A percentile compares a stretch with the other conserved stretches of the same genome.
These are phyloP conservation scores for Abrostola tripartita DNA, from an alignment of 2,888 invertebrate genomes.

Conservation along the genomic window DNA sequence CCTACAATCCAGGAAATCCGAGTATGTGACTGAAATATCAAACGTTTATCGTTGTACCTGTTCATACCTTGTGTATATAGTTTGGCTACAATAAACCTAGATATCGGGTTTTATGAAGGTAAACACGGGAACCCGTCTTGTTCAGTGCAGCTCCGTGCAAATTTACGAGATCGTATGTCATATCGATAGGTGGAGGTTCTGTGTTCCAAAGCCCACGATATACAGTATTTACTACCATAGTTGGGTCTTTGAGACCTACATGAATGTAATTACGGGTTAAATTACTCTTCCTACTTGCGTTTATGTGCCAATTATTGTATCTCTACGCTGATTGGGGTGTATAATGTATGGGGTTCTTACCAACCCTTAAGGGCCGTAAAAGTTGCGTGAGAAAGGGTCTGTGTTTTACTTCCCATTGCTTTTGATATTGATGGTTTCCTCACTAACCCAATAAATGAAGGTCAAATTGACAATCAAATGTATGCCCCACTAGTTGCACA, in stretches of 20 bases:
- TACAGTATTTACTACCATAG: conserved; percentile 26
- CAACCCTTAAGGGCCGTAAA: conserved; percentile 1
- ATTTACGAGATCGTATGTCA: conserved; percentile 55
- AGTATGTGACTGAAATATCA: conserved; percentile 11
- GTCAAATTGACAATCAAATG: no score
- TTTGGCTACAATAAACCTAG: conserved; percentile 22
- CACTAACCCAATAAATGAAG: not conserved
- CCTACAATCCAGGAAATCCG: conserved; percentile 9
- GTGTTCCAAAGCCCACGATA: conserved; percentile 27
- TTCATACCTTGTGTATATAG: not conserved
- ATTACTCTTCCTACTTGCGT: conserved; percentile 10
- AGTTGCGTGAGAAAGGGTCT: not conserved
- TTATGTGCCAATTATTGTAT: conserved; percentile 13
- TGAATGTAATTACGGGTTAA: conserved; percentile 30
- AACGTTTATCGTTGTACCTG: conserved; percentile 5
- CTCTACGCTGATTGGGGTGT: conserved; percentile 21
- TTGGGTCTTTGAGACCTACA: conserved; percentile 13
- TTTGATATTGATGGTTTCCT: not conserved
- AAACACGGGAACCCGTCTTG: conserved; percentile 44
- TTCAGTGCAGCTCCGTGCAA: conserved; percentile 36
- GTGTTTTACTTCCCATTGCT: conserved; percentile 1
- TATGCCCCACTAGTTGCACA: no score
- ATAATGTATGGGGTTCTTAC: conserved; percentile 9
- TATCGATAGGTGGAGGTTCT: conserved; percentile 42
- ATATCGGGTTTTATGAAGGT: conserved; percentile 40